Percentiles rank a stretch among this genome's conserved stretches.
phyloP scores from a whole-genome alignment of 92 coral and sea anemone species.

The Blastomussa wellsi region DNA sequence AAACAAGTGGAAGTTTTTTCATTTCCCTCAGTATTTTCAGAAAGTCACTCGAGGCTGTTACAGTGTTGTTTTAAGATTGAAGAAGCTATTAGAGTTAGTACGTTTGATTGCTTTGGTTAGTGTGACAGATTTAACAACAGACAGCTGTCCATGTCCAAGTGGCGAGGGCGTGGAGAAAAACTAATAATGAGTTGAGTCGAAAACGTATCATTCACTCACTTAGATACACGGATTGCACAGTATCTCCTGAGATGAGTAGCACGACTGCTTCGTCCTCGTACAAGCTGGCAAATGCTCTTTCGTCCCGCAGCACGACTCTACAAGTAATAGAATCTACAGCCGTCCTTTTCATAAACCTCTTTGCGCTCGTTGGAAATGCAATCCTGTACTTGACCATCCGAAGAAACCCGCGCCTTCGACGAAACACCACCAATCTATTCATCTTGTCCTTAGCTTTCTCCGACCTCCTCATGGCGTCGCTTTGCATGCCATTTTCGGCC shows the following conservation, averaged over 20 bases:
- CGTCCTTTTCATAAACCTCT: constrained; percentile 43
- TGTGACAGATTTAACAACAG: not conserved
- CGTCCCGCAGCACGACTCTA: constrained; percentile 17
- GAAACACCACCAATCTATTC: constrained; percentile 61
- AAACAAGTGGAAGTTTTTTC: not conserved
- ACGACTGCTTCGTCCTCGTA: not conserved
- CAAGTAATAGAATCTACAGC: constrained; percentile 45
- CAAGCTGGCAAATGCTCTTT: constrained; percentile 13
- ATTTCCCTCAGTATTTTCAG: not conserved
- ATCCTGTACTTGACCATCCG: constrained; percentile 56
- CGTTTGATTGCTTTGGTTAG: not conserved
- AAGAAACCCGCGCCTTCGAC: constrained; percentile 59
- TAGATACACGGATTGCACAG: not conserved
- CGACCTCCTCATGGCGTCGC: constrained; percentile 67
- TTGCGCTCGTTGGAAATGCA: constrained; percentile 62
- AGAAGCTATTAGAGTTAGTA: not conserved
- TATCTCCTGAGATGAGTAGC: not conserved
- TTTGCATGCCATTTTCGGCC: constrained; percentile 70
- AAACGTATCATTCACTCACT: not conserved
- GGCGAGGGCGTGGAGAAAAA: not conserved
- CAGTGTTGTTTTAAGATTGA: not conserved
- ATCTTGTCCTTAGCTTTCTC: constrained; percentile 60
- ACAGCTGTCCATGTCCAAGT: not conserved
- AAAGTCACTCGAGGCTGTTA: not conserved
- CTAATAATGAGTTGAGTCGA: not conserved